A percentile compares a stretch with the other conserved stretches of the same genome.
phyloP scores from a whole-genome alignment of 2,113 vertebrate species.

The Salvelinus alpinus region DNA sequence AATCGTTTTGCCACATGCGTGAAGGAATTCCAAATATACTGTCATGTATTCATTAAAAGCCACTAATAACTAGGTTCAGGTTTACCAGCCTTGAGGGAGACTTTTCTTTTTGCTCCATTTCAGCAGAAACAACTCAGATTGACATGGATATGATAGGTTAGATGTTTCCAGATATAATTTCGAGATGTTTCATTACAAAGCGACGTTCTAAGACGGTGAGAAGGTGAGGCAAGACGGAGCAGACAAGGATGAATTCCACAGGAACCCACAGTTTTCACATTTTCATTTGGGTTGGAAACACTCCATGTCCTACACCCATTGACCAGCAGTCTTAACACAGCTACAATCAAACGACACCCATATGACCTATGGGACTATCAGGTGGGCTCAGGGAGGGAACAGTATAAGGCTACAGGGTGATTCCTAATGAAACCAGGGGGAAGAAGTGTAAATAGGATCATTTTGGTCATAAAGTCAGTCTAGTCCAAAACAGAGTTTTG shows the following conservation, averaged over 20 bases:
- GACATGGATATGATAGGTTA: slow-evolving; percentile 23
- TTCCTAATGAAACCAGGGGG: too few species aligned
- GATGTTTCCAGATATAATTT: slow-evolving; percentile 64
- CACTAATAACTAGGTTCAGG: slow-evolving; percentile 64
- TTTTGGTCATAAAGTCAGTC: too few species aligned
- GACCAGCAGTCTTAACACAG: slow-evolving; percentile 18
- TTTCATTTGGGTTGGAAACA: slow-evolving; percentile 40
- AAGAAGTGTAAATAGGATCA: too few species aligned
- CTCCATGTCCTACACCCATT: slow-evolving; percentile 15
- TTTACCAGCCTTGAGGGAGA: slow-evolving; percentile 59
- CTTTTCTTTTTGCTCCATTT: slow-evolving; percentile 44
- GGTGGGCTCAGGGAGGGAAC: not conserved
- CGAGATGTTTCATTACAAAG: slow-evolving; percentile 72
- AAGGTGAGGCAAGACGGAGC: slow-evolving; percentile 40
- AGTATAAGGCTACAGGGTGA: not conserved
- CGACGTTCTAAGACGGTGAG: slow-evolving; percentile 48
- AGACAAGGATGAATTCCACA: slow-evolving; percentile 41
- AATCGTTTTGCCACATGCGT: slow-evolving; percentile 63
- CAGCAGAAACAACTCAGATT: slow-evolving; percentile 61
- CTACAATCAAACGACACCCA: too few species aligned
- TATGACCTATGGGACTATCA: not conserved
- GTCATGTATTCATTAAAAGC: slow-evolving; percentile 60
- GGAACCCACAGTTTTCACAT: slow-evolving; percentile 44
- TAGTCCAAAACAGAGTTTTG: too few species aligned
- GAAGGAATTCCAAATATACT: slow-evolving; percentile 41